Evolutionary conservation across 2,888 invertebrate genomes (phyloP), one percentile per base, ranked within the genome.

Genomic region (Mythimna ferrago): DNA sequence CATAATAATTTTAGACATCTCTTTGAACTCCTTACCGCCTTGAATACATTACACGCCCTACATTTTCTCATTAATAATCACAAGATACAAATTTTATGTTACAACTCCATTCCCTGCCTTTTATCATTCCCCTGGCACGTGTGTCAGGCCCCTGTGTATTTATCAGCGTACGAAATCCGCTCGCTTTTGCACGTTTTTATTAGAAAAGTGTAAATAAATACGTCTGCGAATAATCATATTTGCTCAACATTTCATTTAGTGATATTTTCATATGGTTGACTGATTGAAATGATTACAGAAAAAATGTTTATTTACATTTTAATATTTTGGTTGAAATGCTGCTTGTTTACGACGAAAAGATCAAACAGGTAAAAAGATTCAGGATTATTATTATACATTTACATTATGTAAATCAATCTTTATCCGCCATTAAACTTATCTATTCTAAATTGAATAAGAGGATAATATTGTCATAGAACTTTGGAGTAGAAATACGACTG

Each of bases 11-110:
- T 35, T 14, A 16, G 1, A 16, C 16, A 51, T 63, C 38, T 16
- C 63, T 72, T 77, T 80, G 58, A 73, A 76, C 67, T 64, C 16
- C 44, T 76, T 44, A 57, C 38, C n/a, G 51, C n/a, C 48, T 51
- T 58, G 66, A 76, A 80, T 65, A 57, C 65, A 73, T 73, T 69
- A 60, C 10, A 73, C 54, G 54, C 56, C 66, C 11, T 65, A 69
- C 26, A 72, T 73, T 73, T 66, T 51, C 65, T 48, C 54, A 66
- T 80, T 76, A 71, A 74, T 66, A 67, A 80, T 66, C 62, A 21
- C 54, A 74, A 66, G 48, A 68, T 74, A 73, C 73, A 80, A 73
- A 73, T 80, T 82, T 72, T 64, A 57, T 54, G 62, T 26, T 19
- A 64, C 54, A 54, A 57, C 44, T 64, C 26, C 61, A 61, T 56